phyloP scores from a whole-genome alignment of 2,113 vertebrate genomes.

The Sebastes schlegelii region DNA sequence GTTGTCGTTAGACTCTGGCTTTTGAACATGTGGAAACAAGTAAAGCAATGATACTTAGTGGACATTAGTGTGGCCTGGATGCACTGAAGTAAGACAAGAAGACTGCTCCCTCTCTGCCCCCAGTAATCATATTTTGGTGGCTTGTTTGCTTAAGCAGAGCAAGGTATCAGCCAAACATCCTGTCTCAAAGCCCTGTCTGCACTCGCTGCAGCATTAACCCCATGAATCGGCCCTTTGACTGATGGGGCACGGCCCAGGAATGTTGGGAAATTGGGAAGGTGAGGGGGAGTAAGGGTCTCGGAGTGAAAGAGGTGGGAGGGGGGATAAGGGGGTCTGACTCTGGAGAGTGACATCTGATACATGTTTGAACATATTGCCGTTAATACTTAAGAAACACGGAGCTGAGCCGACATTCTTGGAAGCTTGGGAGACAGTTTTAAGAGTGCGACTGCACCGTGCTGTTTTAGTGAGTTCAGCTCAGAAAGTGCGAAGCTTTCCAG shows the following conservation, averaged over 20 bases:
- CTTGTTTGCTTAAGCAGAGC: slow-evolving; percentile 90
- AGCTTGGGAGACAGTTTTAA: slow-evolving; percentile 44
- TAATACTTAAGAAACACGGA: slow-evolving; percentile 70
- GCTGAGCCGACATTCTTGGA: slow-evolving; percentile 64
- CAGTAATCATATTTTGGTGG: slow-evolving; percentile 84
- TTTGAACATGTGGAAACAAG: slow-evolving; percentile 65
- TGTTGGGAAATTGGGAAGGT: slow-evolving; percentile 81
- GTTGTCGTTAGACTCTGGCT: slow-evolving; percentile 36
- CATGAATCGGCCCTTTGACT: slow-evolving; percentile 84
- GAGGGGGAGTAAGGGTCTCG: slow-evolving; percentile 66
- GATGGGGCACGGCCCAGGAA: slow-evolving; percentile 81
- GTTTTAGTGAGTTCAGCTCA: slow-evolving; percentile 37
- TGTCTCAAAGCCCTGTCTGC: slow-evolving; percentile 85
- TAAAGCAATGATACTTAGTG: slow-evolving; percentile 62
- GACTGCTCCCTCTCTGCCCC: slow-evolving; percentile 77
- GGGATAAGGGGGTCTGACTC: slow-evolving; percentile 58
- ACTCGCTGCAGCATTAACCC: slow-evolving; percentile 78
- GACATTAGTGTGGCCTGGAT: slow-evolving; percentile 65
- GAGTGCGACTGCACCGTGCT: slow-evolving; percentile 34
- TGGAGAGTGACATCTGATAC: slow-evolving; percentile 78
- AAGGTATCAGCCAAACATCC: slow-evolving; percentile 88
- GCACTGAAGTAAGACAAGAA: slow-evolving; percentile 65
- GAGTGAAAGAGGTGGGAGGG: slow-evolving; percentile 66
- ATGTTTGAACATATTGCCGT: slow-evolving; percentile 78
- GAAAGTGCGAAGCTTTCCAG: slow-evolving; percentile 43